Base-by-base conservation (phyloP, 2,888 invertebrate species). In the Archaeoteleia sp. region DNA sequence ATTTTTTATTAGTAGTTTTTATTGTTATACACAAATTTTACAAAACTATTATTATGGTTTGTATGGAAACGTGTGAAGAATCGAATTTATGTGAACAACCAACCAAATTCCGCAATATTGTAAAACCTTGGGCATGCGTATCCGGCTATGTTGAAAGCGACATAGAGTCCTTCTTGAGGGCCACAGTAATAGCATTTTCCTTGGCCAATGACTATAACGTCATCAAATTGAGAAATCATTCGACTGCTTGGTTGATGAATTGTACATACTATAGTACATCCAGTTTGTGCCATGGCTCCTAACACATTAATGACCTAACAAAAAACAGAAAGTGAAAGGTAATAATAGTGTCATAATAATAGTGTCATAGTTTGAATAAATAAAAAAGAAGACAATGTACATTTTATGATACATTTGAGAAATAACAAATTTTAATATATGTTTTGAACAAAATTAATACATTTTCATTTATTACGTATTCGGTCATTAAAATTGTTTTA, bases 211-310 rank as follows among this genome's bases (percentile, higher is more conserved):
- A 93, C 87, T 70, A 92, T 88, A 62, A 93, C 85, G 86, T 93
- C 90, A 81, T 94, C 93, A 72, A 93, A 93, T 73, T 89, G 89
- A 43, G 90, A 89, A 83, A 92, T 92, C 45, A 93, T 88, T 67
- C 90, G 90, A 32, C 93, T 93, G 29, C 92, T 92, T 0, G 94
- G 93, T 77, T 94, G 93, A 85, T 94, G 94, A 68, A 94, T 89
- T n/a, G 92, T 90, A 75, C 93, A 93, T 10, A 91, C 90, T 3
- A 94, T 89, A 0, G 92, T 92, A 30, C 92, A 87, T 0, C 93
- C 93, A 10, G 86, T 86, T 9, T 86, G 86, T 0, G 92, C 91
- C 45, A 93, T 88, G 5, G 87, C 86, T 71, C 89, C 88, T 9
- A 93, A 85, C 2, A 92, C 86, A 1, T 87, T 86, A 1, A 91